These are phyloP conservation scores for Lycaena phlaeas DNA, from an alignment of 2,888 invertebrate species.

Conservation along the genomic window DNA sequence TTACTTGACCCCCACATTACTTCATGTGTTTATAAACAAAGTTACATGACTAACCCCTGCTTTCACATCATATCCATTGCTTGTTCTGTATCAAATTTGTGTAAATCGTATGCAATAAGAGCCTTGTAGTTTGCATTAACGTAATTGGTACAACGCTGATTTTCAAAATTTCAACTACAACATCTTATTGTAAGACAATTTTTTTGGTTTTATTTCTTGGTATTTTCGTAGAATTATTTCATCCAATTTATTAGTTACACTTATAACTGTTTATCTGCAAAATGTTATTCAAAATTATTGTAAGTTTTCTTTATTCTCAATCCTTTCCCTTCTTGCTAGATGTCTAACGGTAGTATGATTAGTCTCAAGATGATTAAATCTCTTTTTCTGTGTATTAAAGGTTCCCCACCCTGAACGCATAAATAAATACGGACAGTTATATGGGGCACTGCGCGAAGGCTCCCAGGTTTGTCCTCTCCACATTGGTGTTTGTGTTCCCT, in stretches of 20 bases:
- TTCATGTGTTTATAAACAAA: conserved; percentile 74
- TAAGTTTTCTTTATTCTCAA: conserved; percentile 29
- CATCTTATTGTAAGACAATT: conserved; percentile 20
- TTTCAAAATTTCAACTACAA: conserved; percentile 14
- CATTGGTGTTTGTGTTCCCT: conserved; percentile 68
- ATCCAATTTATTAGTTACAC: conserved; percentile 30
- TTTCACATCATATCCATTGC: conserved; percentile 41
- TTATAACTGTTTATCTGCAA: conserved; percentile 39
- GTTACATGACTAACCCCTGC: conserved; percentile 65
- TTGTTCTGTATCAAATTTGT: conserved; percentile 23
- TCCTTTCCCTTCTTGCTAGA: conserved; percentile 47
- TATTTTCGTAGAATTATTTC: conserved; percentile 15
- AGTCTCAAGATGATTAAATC: conserved; percentile 37
- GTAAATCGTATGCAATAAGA: conserved; percentile 13
- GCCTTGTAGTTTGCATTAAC: conserved; percentile 14
- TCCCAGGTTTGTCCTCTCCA: conserved; percentile 75
- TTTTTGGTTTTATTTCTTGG: conserved; percentile 13
- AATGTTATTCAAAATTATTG: conserved; percentile 11
- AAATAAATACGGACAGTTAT: conserved; percentile 76
- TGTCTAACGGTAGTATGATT: conserved; percentile 44
- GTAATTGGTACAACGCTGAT: conserved; percentile 7
- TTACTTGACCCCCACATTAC: conserved; percentile 50
- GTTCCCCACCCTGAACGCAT: conserved; percentile 77
- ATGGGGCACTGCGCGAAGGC: conserved; percentile 78
- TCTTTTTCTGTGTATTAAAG: conserved; percentile 76